Conservation (phyloP, 2,797 vertebrate genomes). For the Microchirus variegatus region DNA sequence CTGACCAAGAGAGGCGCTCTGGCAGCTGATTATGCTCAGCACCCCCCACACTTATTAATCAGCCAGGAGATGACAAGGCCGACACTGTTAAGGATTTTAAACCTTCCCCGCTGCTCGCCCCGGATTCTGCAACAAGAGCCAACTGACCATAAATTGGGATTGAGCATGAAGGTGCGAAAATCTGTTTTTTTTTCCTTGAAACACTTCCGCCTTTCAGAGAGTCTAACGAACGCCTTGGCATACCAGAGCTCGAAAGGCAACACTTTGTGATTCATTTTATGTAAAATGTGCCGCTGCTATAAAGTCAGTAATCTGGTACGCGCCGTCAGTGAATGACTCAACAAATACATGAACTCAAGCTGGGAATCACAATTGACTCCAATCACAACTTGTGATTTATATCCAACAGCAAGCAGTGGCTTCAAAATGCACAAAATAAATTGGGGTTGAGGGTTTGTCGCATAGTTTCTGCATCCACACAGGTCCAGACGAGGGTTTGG, state of each 20-base stretch:
- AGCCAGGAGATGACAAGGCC: constrained; percentile 69
- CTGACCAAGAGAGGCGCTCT: constrained; percentile 68
- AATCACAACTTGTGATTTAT: no score
- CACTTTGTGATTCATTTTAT: constrained; percentile 20
- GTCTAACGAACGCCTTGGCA: constrained; percentile 36
- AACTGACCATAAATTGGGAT: constrained; percentile 46
- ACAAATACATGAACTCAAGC: no score
- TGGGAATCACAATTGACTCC: no score
- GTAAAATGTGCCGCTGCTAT: constrained; percentile 9
- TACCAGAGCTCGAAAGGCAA: constrained; percentile 30
- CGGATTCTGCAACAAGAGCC: constrained; percentile 44
- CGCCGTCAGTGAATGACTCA: no score
- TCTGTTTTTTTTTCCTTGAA: constrained; percentile 22
- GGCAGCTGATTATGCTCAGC: constrained; percentile 70
- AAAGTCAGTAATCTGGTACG: no score
- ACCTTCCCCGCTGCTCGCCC: constrained; percentile 67
- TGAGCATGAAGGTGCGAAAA: constrained; percentile 52
- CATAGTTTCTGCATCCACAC: no score
- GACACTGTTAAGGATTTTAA: constrained; percentile 74
- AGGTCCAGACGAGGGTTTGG: no score
- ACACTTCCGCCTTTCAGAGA: constrained; percentile 16
- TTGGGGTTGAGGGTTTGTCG: no score
- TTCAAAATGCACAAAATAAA: no score
- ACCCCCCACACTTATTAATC: constrained; percentile 76
- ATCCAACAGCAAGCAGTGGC: no score